A percentile compares a stretch with the other conserved stretches of the same genome.
These are phyloP conservation scores for zebrafish (Danio rerio) DNA, from an alignment of 2,113 vertebrate species.

Conservation along the genomic window DNA sequence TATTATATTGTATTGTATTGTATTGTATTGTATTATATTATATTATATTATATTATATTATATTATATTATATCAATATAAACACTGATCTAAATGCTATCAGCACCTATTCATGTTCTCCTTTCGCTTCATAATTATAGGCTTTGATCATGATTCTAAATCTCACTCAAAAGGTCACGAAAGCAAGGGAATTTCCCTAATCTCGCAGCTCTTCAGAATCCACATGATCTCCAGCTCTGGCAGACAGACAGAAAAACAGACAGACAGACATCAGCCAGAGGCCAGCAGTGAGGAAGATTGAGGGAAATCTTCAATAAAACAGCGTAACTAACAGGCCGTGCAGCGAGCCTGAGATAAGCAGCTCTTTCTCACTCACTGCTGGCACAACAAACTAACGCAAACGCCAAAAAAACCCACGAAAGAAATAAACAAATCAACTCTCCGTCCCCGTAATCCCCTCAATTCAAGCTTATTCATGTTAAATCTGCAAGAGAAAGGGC, in stretches of 20 bases:
- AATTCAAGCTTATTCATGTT: constrained; percentile 61
- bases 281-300: constrained; percentile 17
- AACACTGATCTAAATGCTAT: too few relatives aligned
- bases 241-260: constrained; percentile 23
- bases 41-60: too few relatives aligned
- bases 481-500: constrained; percentile 59
- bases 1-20: too few relatives aligned
- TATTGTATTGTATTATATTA: too few relatives aligned
- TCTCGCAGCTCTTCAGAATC: constrained; percentile 25
- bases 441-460: constrained; percentile 57
- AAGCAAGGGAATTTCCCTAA: constrained; percentile 6
- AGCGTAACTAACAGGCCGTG: constrained; percentile 50
- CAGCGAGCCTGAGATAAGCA: constrained; percentile 56
- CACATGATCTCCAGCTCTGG: constrained; percentile 23
- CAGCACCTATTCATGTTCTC: too few relatives aligned
- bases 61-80: too few relatives aligned
- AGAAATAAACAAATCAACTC: constrained; percentile 59
- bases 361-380: constrained; percentile 52
- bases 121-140: neutral
- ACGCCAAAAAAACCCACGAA: constrained; percentile 54
- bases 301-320: constrained; percentile 61
- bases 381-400: constrained; percentile 59
- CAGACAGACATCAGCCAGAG: neutral
- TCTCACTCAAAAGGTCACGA: neutral
- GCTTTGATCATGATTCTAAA: neutral